Conservation (phyloP, 2,797 vertebrate species). For the Falco rusticolus region DNA sequence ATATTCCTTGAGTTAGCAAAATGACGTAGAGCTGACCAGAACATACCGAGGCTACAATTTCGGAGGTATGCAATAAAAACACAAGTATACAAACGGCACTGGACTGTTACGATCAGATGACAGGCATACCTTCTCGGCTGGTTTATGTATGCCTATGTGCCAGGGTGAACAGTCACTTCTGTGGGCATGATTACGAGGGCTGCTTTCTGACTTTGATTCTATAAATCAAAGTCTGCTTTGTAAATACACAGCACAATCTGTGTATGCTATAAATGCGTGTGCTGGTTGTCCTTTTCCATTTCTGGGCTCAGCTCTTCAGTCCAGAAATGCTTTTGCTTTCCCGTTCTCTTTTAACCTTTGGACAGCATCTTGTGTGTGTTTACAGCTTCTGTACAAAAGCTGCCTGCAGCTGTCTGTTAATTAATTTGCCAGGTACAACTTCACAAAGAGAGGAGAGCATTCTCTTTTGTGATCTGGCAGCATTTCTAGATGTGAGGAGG, state of each 20-base stretch:
- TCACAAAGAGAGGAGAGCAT: not conserved
- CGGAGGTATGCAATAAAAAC: not conserved
- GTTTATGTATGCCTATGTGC: accelerated
- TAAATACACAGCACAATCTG: not conserved
- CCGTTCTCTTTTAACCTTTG: slow-evolving; percentile 20
- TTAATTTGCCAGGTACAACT: not conserved
- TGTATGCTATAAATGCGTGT: not conserved
- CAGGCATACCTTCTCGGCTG: not conserved
- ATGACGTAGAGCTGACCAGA: not conserved
- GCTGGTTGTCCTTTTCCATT: not conserved
- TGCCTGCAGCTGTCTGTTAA: not conserved
- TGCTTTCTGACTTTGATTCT: slow-evolving; percentile 18
- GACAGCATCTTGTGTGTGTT: not conserved
- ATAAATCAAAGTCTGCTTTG: not conserved
- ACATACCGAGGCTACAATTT: not conserved
- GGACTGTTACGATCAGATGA: not conserved
- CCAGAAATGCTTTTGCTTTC: slow-evolving; percentile 1
- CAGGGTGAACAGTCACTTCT: not conserved
- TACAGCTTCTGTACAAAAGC: not conserved
- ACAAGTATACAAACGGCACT: not conserved
- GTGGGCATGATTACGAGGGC: not conserved
- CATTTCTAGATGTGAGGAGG: not conserved
- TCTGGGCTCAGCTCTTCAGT: not conserved
- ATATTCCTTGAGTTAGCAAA: not conserved
- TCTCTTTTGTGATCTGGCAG: not conserved